Base-by-base conservation (phyloP, 2,113 vertebrate species). In the Chascanopsetta lugubris region DNA sequence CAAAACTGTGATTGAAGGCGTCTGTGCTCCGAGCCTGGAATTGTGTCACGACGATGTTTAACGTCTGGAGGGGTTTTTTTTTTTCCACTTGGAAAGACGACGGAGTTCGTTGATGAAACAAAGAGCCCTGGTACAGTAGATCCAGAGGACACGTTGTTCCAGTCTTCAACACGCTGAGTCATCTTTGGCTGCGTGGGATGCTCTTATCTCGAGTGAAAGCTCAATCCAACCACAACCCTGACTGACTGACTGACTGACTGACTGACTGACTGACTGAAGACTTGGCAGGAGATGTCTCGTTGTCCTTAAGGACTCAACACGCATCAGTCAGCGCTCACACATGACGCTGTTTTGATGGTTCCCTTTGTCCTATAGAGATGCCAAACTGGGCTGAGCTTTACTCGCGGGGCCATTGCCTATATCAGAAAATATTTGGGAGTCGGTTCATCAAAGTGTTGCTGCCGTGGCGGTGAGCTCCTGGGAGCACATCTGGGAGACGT, bases 101-200 rank as follows among this genome's bases (percentile, higher is more conserved):
- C 40, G 26, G 20, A 49, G 34, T 38, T 38, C 34, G 22, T 12
- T 15, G n/a, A 2, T 66, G 29, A 42, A 68, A 61, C 56, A 61
- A 60, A 75, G 61, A 55, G 36, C 46, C 64, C 49, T 10, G 29
- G 59, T 34, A 60, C 59, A 76, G 51, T 58, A 42, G 51, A 60
- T 72, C 73, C 82, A 68, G 63, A 71, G 74, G 47, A 84, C 80
- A 76, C 22, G 49, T 25, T 87, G 80, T 85, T 87, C 81, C 59
- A 72, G 42, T 47, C 46, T 46, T 60, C 20, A 0, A 59, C 66
- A 70, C 69, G 47, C 63, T 77, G 72, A 72, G 53, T 77, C 66
- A 83, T 77, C 53, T 85, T n/a, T 83, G 86, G 83, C 77, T 13
- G 17, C 42, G 73, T 76, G 30, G 20, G 21, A 20, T 18, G 67